Conservation (phyloP, 2,888 invertebrate species). For the Sarcophaga subvicina region DNA sequence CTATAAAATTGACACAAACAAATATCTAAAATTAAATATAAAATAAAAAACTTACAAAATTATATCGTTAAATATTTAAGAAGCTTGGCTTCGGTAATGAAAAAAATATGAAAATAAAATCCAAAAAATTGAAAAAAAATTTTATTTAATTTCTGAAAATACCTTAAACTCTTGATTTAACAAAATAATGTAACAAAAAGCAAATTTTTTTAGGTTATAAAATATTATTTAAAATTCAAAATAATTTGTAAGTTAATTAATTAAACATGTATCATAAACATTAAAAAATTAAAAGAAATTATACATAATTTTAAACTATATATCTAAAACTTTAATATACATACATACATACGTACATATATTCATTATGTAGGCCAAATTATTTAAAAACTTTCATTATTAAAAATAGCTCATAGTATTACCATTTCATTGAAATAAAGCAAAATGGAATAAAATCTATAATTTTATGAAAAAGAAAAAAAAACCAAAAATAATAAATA, state of each 20-base stretch:
- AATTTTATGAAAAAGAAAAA: neutral
- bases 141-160: constrained; percentile 46
- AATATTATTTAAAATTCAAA: neutral
- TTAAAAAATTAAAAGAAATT: constrained; percentile 10
- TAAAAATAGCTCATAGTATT: constrained; percentile 39
- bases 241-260: constrained; percentile 14
- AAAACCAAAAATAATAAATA: neutral
- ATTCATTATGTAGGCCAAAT: constrained; percentile 62
- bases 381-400: constrained; percentile 46
- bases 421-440: constrained; percentile 21
- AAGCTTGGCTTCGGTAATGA: constrained; percentile 39
- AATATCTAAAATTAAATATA: constrained; percentile 20
- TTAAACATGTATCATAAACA: constrained; percentile 30
- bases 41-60: constrained; percentile 9
- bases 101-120: constrained; percentile 1
- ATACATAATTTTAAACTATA: neutral
- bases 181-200: neutral
- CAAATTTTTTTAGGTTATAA: constrained; percentile 1
- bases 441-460: constrained; percentile 15
- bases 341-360: constrained; percentile 13
- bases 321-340: constrained; percentile 33
- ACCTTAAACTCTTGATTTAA: constrained; percentile 36
- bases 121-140: neutral
- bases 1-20: neutral
- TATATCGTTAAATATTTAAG: constrained; percentile 14